phyloP scores from a whole-genome alignment of 2,113 vertebrate genomes.

The Phalacrocorax pelagicus region DNA sequence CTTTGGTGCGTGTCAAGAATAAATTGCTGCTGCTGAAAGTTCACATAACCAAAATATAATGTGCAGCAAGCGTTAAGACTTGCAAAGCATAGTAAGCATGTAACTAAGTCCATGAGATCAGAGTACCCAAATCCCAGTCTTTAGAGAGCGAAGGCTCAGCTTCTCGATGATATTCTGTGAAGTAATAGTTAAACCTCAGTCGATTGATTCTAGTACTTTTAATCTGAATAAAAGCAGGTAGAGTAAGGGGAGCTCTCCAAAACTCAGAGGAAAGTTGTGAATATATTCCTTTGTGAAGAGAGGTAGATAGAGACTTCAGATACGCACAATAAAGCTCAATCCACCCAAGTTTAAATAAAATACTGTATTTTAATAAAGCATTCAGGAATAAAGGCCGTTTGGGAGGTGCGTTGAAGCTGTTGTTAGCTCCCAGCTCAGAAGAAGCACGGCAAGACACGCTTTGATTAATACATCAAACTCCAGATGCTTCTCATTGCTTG shows the following conservation, averaged over 20 bases:
- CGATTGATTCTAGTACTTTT: not conserved
- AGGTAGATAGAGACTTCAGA: not conserved
- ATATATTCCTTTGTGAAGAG: not conserved
- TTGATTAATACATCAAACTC: slow-evolving; percentile 19
- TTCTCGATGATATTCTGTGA: not conserved
- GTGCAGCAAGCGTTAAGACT: not conserved
- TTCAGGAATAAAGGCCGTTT: not conserved
- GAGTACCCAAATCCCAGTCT: not conserved
- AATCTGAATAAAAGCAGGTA: not conserved
- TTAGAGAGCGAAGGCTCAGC: not conserved
- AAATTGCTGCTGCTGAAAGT: not conserved
- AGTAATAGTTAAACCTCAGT: not conserved
- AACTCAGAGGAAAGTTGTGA: not conserved
- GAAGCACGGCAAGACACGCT: not conserved
- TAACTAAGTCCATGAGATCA: not conserved
- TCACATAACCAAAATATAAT: not conserved
- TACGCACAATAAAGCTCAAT: not conserved
- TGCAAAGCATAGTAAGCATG: not conserved
- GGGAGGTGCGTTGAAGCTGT: not conserved
- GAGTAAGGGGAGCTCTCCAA: not conserved
- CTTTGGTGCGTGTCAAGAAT: not conserved
- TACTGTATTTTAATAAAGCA: not conserved
- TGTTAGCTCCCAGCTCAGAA: not conserved
- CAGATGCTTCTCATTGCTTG: not conserved
- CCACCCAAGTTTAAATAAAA: not conserved